phyloP scores from a whole-genome alignment of 2,113 vertebrate species.

The Coturnix japonica region DNA sequence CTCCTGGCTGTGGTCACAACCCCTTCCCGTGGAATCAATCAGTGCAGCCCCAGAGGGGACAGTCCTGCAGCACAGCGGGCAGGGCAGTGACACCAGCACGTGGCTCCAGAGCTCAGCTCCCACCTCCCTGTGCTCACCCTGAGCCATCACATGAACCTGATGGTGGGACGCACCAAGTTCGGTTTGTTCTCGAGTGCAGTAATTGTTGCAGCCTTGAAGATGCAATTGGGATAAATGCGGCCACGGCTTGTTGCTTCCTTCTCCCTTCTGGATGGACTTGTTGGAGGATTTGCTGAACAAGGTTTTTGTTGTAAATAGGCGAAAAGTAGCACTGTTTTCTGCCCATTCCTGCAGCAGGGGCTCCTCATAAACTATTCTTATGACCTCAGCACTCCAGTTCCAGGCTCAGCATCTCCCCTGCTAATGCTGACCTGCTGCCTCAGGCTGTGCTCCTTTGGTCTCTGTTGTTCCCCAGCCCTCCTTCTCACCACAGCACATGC shows the following conservation, averaged over 20 bases:
- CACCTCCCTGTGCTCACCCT: background rate
- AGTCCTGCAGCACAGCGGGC: background rate
- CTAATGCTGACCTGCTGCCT: background rate
- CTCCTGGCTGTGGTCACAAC: background rate
- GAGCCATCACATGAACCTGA: rapidly evolving
- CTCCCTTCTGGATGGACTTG: background rate
- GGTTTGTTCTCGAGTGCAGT: background rate
- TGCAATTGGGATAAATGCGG: background rate
- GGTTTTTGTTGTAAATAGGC: background rate
- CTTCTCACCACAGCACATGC: background rate
- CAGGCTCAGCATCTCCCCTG: background rate
- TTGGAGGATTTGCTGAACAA: background rate
- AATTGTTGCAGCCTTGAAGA: background rate
- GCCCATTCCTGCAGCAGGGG: background rate
- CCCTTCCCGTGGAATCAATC: background rate
- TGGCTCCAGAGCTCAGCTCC: background rate
- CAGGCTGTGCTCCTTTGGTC: background rate
- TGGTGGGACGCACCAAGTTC: background rate
- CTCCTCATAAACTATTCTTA: background rate
- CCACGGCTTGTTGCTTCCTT: background rate
- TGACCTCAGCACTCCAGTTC: background rate
- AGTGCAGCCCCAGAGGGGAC: background rate
- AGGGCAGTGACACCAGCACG: rapidly evolving
- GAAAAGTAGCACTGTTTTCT: background rate
- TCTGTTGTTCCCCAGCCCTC: background rate